Evolutionary conservation across 2,797 vertebrate species (phyloP), one percentile per base, ranked within the genome.

Genomic region (Poeciliopsis gracilis): DNA sequence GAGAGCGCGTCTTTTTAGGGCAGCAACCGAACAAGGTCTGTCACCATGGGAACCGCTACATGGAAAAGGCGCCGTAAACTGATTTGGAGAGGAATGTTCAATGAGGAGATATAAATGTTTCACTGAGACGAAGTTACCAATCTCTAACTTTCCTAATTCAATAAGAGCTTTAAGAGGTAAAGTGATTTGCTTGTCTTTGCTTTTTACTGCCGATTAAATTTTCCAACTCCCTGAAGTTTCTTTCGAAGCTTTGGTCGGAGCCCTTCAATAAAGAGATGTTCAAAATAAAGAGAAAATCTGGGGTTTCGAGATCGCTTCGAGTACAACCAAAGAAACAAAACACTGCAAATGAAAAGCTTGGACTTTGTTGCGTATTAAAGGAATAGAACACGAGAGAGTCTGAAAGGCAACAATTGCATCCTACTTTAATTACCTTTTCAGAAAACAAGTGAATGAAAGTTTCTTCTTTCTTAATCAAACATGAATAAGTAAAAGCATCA

Each of bases 111-210:
- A 23, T 66, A 10, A 23, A 72, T 72, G 28, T 15, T 77, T 43
- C 41, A 66, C 70, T 61, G 53, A 78, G 36, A 45, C 49, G 33
- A 25, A 46, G 11, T 47, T 36, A 38, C n/a, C 53, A 72, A 73
- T 59, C 45, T 78, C 57, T 66, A 41, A 66, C 41, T 49, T 72
- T 57, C 38, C 66, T 23, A 20, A 53, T 33, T 70, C 55, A 18
- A 45, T 70, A 15, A 23, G 45, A 49, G 18, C 38, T 23, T 76
- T 33, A 33, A 47, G 41, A 76, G 69, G 30, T n/a, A 73, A 23
- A 73, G 57, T 75, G 12, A 66, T 79, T 74, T 69, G 11, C 43
- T 55, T 33, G 28, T 38, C 33, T 72, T 47, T 72, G n/a, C 69
- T 72, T 43, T 46, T 16, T 23, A 12, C 38, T 45, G 20, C 61